Percentiles rank a stretch among this genome's conserved stretches.
Conservation (phyloP, 2,797 vertebrate genomes). For the Fistularia commersonii region DNA sequence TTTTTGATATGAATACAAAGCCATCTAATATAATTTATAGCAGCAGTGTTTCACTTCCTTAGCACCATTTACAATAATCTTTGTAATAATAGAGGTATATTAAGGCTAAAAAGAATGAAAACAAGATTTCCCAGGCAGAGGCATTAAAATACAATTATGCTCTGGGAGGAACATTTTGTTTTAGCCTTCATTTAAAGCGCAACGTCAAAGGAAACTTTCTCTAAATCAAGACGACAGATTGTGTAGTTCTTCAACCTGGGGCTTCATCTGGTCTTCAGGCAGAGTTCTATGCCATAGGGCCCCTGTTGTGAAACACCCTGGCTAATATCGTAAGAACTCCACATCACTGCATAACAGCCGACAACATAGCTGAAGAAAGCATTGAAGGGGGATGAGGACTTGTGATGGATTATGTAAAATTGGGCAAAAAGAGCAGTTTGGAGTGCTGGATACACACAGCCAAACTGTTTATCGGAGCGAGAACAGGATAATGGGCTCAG, state of each 20-base stretch:
- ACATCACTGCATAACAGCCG: conserved; percentile 23
- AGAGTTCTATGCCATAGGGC: conserved; percentile 22
- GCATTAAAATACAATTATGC: too few species aligned
- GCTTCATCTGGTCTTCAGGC: conserved; percentile 33
- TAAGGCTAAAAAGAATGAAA: too few species aligned
- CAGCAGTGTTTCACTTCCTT: too few species aligned
- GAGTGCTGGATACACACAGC: conserved; percentile 3
- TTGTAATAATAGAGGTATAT: too few species aligned
- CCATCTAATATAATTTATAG: too few species aligned
- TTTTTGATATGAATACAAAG: too few species aligned
- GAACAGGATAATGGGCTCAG: conserved; percentile 10
- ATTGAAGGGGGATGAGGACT: conserved; percentile 13
- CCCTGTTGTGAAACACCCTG: conserved; percentile 33
- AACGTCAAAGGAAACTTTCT: too few species aligned
- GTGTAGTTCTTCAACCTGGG: conserved; percentile 12
- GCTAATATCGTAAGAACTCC: conserved; percentile 40
- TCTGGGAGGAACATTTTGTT: too few species aligned
- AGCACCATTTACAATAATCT: too few species aligned
- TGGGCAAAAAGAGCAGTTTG: conserved; percentile 1
- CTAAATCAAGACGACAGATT: too few species aligned
- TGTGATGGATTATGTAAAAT: conserved; percentile 22
- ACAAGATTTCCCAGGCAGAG: too few species aligned
- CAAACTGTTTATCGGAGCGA: conserved; percentile 12
- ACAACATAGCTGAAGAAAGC: conserved; percentile 13
- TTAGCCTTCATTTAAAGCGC: too few species aligned